phyloP scores from a whole-genome alignment of 2,113 vertebrate species.

The Gasterosteus aculeatus region DNA sequence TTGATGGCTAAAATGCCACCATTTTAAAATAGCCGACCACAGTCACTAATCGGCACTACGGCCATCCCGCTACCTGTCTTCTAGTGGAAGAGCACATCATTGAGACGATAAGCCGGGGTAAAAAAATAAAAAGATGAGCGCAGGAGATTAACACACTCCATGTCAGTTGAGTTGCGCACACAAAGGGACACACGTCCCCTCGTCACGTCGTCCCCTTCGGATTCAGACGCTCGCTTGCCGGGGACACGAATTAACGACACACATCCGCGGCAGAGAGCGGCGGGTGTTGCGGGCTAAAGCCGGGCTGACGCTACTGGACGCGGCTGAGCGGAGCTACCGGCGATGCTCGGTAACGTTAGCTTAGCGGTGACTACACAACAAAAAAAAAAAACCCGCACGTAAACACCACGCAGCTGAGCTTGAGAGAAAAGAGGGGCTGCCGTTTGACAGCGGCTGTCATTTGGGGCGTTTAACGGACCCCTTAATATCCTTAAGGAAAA shows the following conservation, averaged over 20 bases:
- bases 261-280: neutral
- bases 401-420: conserved; percentile 38
- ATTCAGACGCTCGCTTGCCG: neutral
- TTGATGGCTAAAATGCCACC: conserved; percentile 16
- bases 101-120: neutral
- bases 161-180: conserved; percentile 26
- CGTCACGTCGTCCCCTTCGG: conserved; percentile 30
- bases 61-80: neutral
- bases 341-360: conserved; percentile 2
- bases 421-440: conserved; percentile 19
- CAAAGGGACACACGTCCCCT: conserved; percentile 34
- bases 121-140: conserved; percentile 4
- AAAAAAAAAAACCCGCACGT: conserved; percentile 19
- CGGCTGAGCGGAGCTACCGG: neutral
- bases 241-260: conserved; percentile 15
- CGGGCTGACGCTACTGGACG: neutral
- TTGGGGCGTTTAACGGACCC: conserved; percentile 19
- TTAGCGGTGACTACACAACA: neutral
- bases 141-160: conserved; percentile 14
- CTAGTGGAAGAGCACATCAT: neutral
- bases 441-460: conserved; percentile 59
- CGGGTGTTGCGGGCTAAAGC: conserved; percentile 1
- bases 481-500: neutral
- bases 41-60: neutral
- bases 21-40: conserved; percentile 22